Base-by-base conservation (phyloP, 2,888 invertebrate genomes). In the Lydus trimaculatus region DNA sequence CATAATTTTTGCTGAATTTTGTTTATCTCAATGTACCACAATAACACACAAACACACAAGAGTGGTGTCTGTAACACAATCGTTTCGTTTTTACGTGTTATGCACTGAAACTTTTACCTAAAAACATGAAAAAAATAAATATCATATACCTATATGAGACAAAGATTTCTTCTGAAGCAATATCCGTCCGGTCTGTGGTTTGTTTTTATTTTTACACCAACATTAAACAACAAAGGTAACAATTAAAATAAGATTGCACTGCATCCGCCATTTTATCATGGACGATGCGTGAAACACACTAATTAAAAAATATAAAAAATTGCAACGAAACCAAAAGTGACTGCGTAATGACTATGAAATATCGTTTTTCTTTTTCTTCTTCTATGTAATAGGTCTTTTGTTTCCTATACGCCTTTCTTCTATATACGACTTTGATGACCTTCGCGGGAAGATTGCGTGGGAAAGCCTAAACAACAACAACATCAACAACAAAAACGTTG, bases 301-400 rank as follows among this genome's bases (percentile, higher is more conserved):
- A 83, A 83, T 83, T 82, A 82, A 80, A 80, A 81, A 33, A 11
- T n/a, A n/a, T n/a, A 33, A 80, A 76, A 78, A 76, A 79, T 70
- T 73, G 78, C 78, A 78, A 73, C 80, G 81, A 82, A 81, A 83
- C 80, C 75, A 82, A 81, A 78, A 81, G 80, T 82, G 81, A 81
- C 82, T 82, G 75, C 81, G 77, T 80, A 82, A 82, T 80, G 79
- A 80, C 77, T 75, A 78, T 75, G 76, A 79, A 79, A 78, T 75
- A 78, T 73, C 74, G 25, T 31, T 77, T 76, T 77, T 77, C 76
- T 77, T 74, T 74, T n/a, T n/a, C n/a, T n/a, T n/a, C n/a, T 78
- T 77, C 73, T 73, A 69, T 39, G 39, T 39, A 39, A 39, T 43
- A 43, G 3, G 71, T 33, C 56, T 60, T 61, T 48, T 58, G 48